phyloP scores from a whole-genome alignment of 2,113 vertebrate species.

The Ammodytes dubius region DNA sequence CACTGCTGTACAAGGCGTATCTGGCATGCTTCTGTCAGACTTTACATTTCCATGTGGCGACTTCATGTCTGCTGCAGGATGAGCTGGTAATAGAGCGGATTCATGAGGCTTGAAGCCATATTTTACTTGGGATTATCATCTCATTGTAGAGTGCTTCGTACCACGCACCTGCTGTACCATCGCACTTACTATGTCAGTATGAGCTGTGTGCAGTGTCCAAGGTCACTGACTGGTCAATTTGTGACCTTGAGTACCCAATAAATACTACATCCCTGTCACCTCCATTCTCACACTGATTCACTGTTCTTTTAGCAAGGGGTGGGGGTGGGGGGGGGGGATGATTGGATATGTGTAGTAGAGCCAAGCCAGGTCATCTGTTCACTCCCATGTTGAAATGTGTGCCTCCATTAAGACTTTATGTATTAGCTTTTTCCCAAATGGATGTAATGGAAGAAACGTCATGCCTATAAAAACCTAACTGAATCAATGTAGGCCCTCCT shows the following conservation, averaged over 20 bases:
- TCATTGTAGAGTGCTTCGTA: slow-evolving; percentile 10
- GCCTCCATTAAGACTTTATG: not conserved
- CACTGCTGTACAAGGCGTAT: not conserved
- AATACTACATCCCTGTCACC: slow-evolving; percentile 35
- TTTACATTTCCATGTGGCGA: slow-evolving; percentile 20
- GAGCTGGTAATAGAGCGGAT: slow-evolving; percentile 35
- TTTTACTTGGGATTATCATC: slow-evolving; percentile 36
- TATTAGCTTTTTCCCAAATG: not conserved
- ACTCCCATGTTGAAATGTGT: not conserved
- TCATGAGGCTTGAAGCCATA: slow-evolving; percentile 47
- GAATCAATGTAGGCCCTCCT: not conserved
- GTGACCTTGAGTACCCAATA: slow-evolving; percentile 63
- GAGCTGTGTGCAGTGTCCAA: slow-evolving; percentile 53
- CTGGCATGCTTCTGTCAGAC: slow-evolving; percentile 26
- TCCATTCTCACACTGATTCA: slow-evolving; percentile 26
- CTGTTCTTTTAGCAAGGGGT: slow-evolving; percentile 15
- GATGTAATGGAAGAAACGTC: slow-evolving; percentile 7
- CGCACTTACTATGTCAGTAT: slow-evolving; percentile 12
- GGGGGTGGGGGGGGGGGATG: too few relatives aligned
- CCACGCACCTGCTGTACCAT: slow-evolving; percentile 1
- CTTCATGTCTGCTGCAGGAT: slow-evolving; percentile 2
- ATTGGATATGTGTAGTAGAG: slow-evolving; percentile 1
- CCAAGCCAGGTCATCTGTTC: not conserved
- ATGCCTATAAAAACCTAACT: slow-evolving; percentile 25
- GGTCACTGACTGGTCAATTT: slow-evolving; percentile 53